A percentile compares a stretch with the other conserved stretches of the same genome.
phyloP scores from a whole-genome alignment of 1,140 invertebrate species.

The Caenorhabditis briggsae region DNA sequence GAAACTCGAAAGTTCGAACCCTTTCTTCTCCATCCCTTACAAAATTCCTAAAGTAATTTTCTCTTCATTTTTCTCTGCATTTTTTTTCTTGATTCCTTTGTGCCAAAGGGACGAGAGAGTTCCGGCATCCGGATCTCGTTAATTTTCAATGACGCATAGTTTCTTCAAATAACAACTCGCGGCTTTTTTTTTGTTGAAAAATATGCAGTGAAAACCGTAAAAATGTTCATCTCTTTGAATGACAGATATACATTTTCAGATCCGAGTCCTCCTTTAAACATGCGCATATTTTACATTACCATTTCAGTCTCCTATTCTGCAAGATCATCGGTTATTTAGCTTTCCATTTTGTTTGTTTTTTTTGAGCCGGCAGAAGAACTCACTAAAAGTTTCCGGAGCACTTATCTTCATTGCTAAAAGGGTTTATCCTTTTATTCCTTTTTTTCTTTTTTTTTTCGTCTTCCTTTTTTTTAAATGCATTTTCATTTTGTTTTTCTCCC shows the following conservation, averaged over 20 bases:
- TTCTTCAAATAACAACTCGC: conserved; percentile 1
- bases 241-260: too few species aligned
- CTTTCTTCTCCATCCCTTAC: not conserved
- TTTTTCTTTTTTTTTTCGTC: not conserved
- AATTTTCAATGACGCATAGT: conserved; percentile 19
- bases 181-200: not conserved
- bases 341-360: not conserved
- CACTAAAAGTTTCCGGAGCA: conserved; percentile 49
- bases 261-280: too few species aligned
- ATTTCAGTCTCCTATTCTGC: too few species aligned
- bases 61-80: not conserved
- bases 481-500: conserved; percentile 1
- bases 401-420: conserved; percentile 27
- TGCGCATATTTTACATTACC: too few species aligned
- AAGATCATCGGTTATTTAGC: too few species aligned
- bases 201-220: not conserved
- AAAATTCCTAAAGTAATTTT: not conserved
- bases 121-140: not conserved
- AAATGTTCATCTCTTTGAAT: not conserved
- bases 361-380: not conserved
- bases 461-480: not conserved
- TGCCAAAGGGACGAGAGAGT: not conserved
- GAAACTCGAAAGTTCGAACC: not conserved
- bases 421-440: conserved; percentile 36
- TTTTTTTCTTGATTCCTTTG: not conserved